These are phyloP conservation scores for Falco biarmicus DNA, from an alignment of 2,797 vertebrate genomes.

Conservation along the genomic window DNA sequence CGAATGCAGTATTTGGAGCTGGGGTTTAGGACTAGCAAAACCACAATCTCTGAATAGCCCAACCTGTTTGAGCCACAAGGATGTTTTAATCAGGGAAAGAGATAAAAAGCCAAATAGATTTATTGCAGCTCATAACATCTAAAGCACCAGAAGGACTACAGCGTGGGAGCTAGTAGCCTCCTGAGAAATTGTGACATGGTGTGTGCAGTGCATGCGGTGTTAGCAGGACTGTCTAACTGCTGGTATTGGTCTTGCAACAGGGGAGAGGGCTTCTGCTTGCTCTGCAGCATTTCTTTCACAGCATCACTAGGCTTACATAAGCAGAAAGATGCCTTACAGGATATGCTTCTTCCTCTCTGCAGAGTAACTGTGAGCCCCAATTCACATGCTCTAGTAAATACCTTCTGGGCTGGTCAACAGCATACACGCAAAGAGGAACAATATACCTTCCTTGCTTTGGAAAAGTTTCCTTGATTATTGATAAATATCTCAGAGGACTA, in stretches of 20 bases:
- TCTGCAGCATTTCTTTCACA: neutral
- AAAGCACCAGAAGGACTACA: neutral
- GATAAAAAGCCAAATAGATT: neutral
- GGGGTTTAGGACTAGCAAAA: neutral
- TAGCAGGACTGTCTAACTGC: neutral
- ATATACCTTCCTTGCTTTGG: fast-evolving
- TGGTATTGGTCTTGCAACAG: neutral
- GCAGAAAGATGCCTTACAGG: neutral
- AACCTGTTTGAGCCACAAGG: no score
- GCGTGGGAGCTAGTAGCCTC: neutral
- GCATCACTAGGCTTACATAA: neutral
- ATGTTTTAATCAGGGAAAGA: neutral
- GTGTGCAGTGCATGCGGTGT: neutral
- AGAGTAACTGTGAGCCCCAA: neutral
- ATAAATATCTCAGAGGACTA: neutral
- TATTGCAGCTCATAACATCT: neutral
- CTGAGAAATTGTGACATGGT: fast-evolving
- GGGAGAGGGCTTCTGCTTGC: neutral
- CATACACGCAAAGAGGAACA: neutral
- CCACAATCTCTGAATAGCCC: neutral
- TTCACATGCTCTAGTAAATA: neutral
- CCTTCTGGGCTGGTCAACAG: neutral
- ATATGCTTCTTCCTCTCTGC: neutral
- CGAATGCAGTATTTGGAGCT: fast-evolving
- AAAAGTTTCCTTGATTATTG: neutral